A percentile compares a stretch with the other conserved stretches of the same genome.
Conservation (phyloP, 2,113 vertebrate genomes). For the Delphinapterus leucas region DNA sequence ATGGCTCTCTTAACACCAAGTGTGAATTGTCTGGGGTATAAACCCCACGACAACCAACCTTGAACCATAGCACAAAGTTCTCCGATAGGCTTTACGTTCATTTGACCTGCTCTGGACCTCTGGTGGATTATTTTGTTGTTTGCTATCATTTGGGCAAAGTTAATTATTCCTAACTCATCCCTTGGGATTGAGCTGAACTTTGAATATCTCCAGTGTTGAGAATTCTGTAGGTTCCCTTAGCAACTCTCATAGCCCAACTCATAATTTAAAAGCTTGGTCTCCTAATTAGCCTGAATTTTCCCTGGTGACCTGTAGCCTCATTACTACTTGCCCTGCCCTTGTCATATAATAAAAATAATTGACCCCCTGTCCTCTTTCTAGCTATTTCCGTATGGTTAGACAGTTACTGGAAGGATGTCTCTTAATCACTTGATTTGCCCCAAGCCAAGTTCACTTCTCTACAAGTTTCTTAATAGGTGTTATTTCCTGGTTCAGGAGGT, state of each 20-base stretch:
- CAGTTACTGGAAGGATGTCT: not conserved
- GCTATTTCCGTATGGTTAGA: not conserved
- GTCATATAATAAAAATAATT: not conserved
- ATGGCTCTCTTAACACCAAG: not conserved
- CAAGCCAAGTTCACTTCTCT: not conserved
- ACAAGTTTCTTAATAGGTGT: not conserved
- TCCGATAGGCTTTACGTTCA: not conserved
- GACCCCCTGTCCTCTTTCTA: not conserved
- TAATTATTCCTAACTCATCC: slow-evolving; percentile 31
- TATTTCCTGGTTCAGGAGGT: not conserved
- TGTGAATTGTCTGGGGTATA: not conserved
- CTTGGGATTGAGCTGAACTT: not conserved
- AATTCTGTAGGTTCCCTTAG: not conserved
- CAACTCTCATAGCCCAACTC: not conserved
- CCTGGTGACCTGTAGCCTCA: not conserved
- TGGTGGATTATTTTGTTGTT: not conserved
- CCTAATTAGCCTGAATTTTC: slow-evolving; percentile 23
- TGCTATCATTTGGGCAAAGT: not conserved
- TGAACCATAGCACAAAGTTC: not conserved
- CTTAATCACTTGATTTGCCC: slow-evolving; percentile 5
- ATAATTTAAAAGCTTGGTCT: slow-evolving; percentile 8
- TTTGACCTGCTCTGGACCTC: not conserved
- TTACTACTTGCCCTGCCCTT: not conserved
- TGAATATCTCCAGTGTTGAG: not conserved
- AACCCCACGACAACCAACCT: fast-evolving